Evolutionary conservation across 2,113 vertebrate species (phyloP).

Genomic region (Zapornia atra): DNA sequence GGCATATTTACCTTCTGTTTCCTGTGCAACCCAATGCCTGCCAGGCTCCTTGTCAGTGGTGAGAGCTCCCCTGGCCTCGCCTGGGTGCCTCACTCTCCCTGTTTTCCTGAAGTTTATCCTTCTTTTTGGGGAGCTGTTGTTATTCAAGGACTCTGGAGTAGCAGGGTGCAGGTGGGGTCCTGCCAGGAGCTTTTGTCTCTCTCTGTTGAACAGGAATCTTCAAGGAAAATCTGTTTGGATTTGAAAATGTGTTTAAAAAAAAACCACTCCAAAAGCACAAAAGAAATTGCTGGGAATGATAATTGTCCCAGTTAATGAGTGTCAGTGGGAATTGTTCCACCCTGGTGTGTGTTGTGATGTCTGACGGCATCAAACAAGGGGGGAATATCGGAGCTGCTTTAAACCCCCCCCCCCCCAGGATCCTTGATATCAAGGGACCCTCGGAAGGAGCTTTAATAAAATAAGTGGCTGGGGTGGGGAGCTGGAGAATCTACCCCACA

Average conservation of each 20-base stretch:
- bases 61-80: background rate
- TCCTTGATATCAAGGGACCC: background rate
- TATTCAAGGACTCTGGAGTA: background rate
- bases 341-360: background rate
- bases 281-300: background rate
- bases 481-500: background rate
- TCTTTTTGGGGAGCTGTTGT: background rate
- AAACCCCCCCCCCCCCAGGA: background rate
- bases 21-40: slow-evolving; percentile 29
- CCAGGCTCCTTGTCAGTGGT: background rate
- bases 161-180: background rate
- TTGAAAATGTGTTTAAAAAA: background rate
- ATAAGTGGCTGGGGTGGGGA: background rate
- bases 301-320: background rate
- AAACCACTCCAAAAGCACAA: background rate
- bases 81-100: background rate
- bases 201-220: background rate
- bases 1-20: slow-evolving; percentile 56
- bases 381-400: background rate
- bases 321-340: background rate
- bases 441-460: background rate
- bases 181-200: background rate
- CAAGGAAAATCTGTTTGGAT: background rate
- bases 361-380: background rate
- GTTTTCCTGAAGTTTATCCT: background rate